A percentile compares a stretch with the other conserved stretches of the same genome.
These are phyloP conservation scores for Xyliphius kryptos DNA, from an alignment of 2,113 vertebrate genomes.

Conservation along the genomic window DNA sequence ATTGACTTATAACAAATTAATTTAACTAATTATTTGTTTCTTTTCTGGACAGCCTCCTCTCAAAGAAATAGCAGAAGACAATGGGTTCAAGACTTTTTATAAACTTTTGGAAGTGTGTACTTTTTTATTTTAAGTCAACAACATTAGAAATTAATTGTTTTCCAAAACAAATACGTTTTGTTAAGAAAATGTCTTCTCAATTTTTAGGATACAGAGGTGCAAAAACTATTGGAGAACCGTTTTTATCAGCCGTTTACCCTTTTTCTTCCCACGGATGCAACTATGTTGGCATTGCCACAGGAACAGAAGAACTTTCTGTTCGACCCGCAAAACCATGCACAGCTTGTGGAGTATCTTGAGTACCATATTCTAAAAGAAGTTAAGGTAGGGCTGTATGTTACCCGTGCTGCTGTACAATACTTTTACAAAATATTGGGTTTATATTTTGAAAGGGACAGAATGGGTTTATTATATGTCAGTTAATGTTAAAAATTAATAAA, in stretches of 20 bases:
- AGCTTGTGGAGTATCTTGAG: slow-evolving; percentile 78
- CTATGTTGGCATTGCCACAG: slow-evolving; percentile 66
- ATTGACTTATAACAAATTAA: not conserved
- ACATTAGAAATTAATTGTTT: no score
- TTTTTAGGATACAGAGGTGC: slow-evolving; percentile 71
- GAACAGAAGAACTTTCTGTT: slow-evolving; percentile 81
- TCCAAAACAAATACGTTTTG: no score
- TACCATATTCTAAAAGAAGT: slow-evolving; percentile 76
- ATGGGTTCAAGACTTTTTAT: slow-evolving; percentile 74
- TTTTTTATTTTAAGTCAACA: not conserved
- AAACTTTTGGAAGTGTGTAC: slow-evolving; percentile 77
- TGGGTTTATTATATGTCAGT: no score
- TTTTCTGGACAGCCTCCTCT: slow-evolving; percentile 62
- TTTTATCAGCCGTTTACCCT: slow-evolving; percentile 75
- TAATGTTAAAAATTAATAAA: no score
- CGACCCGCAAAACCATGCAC: slow-evolving; percentile 61
- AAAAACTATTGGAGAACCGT: slow-evolving; percentile 61
- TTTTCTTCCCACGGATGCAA: slow-evolving; percentile 78
- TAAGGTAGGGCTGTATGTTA: slow-evolving; percentile 57
- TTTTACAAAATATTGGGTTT: no score
- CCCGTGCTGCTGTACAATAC: no score
- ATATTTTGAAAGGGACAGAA: no score
- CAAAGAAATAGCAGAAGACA: slow-evolving; percentile 63
- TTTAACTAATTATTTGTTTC: not conserved
- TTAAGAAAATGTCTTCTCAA: no score